Base-by-base conservation (phyloP, 2,888 invertebrate genomes). In the Mellilla xanthometata region DNA sequence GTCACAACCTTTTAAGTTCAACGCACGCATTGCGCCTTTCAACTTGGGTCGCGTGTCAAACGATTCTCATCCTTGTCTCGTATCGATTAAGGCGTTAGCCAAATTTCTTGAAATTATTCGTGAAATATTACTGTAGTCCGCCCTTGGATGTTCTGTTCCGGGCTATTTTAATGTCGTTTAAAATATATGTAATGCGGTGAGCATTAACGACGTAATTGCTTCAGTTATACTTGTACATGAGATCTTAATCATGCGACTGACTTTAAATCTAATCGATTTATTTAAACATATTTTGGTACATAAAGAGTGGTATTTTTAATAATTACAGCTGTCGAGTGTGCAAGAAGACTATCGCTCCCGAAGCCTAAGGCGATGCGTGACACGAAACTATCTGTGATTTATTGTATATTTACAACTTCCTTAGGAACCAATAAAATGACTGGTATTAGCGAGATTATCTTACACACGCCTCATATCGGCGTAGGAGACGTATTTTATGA, bases 1-100 rank as follows among this genome's bases (percentile, higher is more conserved):
- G 83, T 83, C 85, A 82, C 81, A 83, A 81, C 83, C 83, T 84
- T 85, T 82, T 85, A 82, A 82, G 84, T 85, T 87, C 84, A 85
- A 81, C 72, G 82, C 67, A 72, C 85, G 82, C 74, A 66, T 78
- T 77, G 76, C 67, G 64, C 59, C 61, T 58, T 57, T 38, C 33
- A 8, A 60, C 59, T 56, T 65, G 54, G 54, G 59, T 58, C 62
- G 65, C 56, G 49, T 36, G 48, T 49, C 38, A 45, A 39, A 55
- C 56, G 50, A 76, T 66, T 69, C 56, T 80, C 65, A 60, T 52
- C 60, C 80, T 78, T 81, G 76, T 76, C 66, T 42, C 63, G 41
- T 58, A 39, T 48, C 15, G 35, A 51, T 71, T 73, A 76, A 76
- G 74, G 67, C n/a, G 57, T 74, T 71, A 68, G 67, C 67, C 50